Base-by-base conservation (phyloP, 1,140 invertebrate species). In the Mylabris phalerata region DNA sequence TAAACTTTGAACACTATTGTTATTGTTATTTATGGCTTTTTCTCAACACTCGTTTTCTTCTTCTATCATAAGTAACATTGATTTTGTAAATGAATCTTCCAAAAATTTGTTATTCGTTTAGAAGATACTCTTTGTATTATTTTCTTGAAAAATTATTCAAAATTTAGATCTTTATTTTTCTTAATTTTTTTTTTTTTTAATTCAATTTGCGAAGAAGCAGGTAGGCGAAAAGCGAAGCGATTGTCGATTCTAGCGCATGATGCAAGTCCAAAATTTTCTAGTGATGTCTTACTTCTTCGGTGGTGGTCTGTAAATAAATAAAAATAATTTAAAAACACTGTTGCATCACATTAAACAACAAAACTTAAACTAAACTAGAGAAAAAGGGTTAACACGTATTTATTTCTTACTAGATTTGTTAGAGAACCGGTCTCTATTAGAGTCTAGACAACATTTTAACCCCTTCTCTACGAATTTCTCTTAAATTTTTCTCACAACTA, bases 231-330 rank as follows among this genome's bases (percentile, higher is more conserved):
- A 71, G 69, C 69, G 61, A 72, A 72, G 71, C 71, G 64, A 69
- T 69, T 71, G 67, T 70, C 64, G 60, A 60, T 65, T 67, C 68
- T 72, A 72, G 68, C 71, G 71, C 71, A 72, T 72, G 63, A 64
- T 71, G 64, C 59, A 66, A 66, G 64, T 68, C 66, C 67, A 57
- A 63, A 59, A 60, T 63, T 64, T 71, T 54, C 67, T 66, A 62
- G 59, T 57, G 50, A 44, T 62, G 49, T 47, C 48, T n/a, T 10
- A 39, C 57, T 51, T 65, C 64, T 62, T 61, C 58, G 46, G 42
- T 60, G 48, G 57, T 46, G 55, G 42, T 61, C 63, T 61, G 57
- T 51, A 63, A 65, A 55, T 49, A 65, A 63, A 32, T 32, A 62
- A 45, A 50, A 54, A 61, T 26, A 57, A 42, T 57, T 61, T 61